These are phyloP conservation scores for Melanotaenia nigrans DNA, from an alignment of 2,797 vertebrate species.

Conservation along the genomic window DNA sequence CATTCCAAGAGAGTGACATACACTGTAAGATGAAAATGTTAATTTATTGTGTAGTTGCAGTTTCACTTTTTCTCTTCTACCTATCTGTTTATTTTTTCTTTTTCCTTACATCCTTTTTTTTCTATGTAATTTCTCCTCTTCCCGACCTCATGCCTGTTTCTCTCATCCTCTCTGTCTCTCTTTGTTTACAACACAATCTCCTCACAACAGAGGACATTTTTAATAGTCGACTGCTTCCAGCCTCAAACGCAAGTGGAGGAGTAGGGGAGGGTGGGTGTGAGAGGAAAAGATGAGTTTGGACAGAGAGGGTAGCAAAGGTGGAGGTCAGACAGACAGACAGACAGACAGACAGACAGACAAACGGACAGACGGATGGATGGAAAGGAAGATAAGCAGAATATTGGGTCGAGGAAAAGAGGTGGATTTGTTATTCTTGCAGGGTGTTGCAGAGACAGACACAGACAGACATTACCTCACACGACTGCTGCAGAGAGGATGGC, in stretches of 20 bases:
- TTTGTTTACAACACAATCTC: conserved; percentile 58
- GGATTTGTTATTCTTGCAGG: conserved; percentile 73
- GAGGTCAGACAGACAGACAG: conserved; percentile 34
- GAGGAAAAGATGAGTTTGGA: conserved; percentile 20
- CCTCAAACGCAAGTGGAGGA: conserved; percentile 49
- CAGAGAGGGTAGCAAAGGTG: conserved; percentile 38
- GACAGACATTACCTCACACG: conserved; percentile 83
- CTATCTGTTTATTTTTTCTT: not conserved
- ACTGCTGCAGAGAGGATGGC: conserved; percentile 75
- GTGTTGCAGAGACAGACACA: conserved; percentile 67
- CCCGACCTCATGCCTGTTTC: not conserved
- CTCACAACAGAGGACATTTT: conserved; percentile 63
- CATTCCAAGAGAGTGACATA: not conserved
- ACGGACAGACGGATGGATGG: conserved; percentile 50
- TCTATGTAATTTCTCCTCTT: not conserved
- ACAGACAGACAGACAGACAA: too few relatives aligned
- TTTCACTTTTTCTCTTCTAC: not conserved
- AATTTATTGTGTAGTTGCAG: not conserved
- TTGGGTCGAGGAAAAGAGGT: conserved; percentile 51
- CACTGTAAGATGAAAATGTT: not conserved
- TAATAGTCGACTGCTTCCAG: conserved; percentile 63
- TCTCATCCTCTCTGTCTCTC: conserved; percentile 14
- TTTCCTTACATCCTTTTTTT: not conserved
- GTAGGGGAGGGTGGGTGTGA: conserved; percentile 8
- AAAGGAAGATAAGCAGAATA: conserved; percentile 63